Evolutionary conservation across 92 coral and sea anemone genomes (phyloP), one percentile per base, ranked within the genome.

Genomic region (Ricordea florida): DNA sequence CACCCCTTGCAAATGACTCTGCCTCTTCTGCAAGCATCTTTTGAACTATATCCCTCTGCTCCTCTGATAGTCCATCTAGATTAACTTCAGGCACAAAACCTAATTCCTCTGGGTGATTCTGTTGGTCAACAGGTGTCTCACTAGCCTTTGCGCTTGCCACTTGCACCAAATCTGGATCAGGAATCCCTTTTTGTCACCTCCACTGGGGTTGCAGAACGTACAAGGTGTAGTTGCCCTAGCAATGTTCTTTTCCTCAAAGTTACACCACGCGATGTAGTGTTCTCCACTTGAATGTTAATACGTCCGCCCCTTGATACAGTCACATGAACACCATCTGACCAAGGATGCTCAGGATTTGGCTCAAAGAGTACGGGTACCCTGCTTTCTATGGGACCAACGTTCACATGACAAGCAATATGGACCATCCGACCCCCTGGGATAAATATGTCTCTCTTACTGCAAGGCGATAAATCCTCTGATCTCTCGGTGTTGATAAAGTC

Each of bases 301-400:
- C n/a, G n/a, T n/a, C 63, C 30, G 16, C 81, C 66, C 44, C 81
- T 69, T 5, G 87, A 22, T 15, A 75, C 62, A n/a, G 57, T 58
- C 37, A 52, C 41, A 20, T 85, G 73, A 27, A 80, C 38, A 29
- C 76, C 83, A 34, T 43, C 16, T 10, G 85, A 82, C 90, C 91
- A 89, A 1, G 85, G 76, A 52, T 71, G 68, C 22, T 82, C 66
- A 21, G 74, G 47, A 48, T 80, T 71, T 17, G 88, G 88, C 62
- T 89, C 87, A 30, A 89, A 89, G 49, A 85, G 55, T 13, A 74
- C 88, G 18, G 88, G 94, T 25, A 86, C 67, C 49, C 59, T 73
- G 23, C 80, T 80, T 16, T 86, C 69, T 3, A 75, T 56, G 30
- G 78, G 91, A 8, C 84, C 94, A 14, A 70, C 41, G 22, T 69